Evolutionary conservation across 2,888 invertebrate genomes (phyloP), one percentile per base, ranked within the genome.

Genomic region (Acronicta psi): DNA sequence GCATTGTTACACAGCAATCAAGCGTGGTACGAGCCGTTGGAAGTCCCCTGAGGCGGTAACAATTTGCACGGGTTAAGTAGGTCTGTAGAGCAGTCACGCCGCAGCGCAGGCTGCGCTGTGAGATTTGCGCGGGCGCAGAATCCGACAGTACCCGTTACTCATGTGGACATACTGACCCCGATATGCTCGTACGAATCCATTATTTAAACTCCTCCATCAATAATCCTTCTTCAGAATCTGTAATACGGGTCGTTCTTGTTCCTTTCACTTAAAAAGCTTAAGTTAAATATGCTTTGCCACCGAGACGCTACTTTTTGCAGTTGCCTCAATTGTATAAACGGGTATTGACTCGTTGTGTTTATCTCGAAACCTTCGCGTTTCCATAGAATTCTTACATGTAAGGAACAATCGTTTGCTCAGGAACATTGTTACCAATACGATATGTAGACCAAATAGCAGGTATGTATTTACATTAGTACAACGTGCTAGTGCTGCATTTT

Each of bases 101-200:
- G 67, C 71, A 65, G 67, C 77, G 67, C 71, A 65, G 67, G 69
- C 67, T 59, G 58, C 57, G 59, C 52, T 37, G 63, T 44, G 53
- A 65, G 64, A 69, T 73, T 56, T 53, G 62, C 74, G 73, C 82
- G 64, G 75, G 69, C 84, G 64, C 89, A 85, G 82, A 68, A 82
- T 87, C 82, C 79, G 84, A 88, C 92, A 90, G 91, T 73, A 72
- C 77, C 84, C 84, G 85, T 91, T 92, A 91, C 78, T 85, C 80
- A 83, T 79, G 71, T 71, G 81, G 83, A 84, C 92, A 91, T 69
- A 90, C 88, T 93, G 87, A 91, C 93, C 91, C 76, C 89, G 88
- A 88, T 91, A 84, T 81, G 80, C 75, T 74, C 76, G 76, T 81
- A 75, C 80, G 67, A 81, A 84, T 82, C 84, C 78, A 82, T 82